phyloP scores from a whole-genome alignment of 2,113 vertebrate genomes.

The Antidorcas marsupialis region DNA sequence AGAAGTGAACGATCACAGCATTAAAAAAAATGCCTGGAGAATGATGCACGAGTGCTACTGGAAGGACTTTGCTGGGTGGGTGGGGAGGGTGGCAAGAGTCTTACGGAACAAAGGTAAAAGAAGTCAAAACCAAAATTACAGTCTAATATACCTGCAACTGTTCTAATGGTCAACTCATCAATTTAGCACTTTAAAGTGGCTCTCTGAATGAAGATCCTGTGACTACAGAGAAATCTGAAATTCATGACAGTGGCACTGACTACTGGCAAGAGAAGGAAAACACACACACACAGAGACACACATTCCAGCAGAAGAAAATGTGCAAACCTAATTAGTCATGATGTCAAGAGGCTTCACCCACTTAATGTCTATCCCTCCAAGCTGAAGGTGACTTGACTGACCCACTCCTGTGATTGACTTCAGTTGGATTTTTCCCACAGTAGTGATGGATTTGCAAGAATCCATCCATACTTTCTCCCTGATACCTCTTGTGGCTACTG shows the following conservation, averaged over 20 bases:
- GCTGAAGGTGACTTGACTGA: not conserved
- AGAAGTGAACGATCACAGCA: not conserved
- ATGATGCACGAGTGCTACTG: not conserved
- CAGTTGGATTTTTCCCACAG: not conserved
- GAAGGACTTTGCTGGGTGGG: not conserved
- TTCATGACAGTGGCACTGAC: not conserved
- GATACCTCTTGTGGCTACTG: not conserved
- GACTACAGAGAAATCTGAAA: not conserved
- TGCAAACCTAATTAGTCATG: not conserved
- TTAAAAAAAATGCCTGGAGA: not conserved
- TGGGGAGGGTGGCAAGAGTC: not conserved
- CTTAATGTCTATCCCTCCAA: not conserved
- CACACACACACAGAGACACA: not conserved
- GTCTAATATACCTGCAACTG: not conserved
- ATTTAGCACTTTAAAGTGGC: not conserved
- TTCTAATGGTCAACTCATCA: not conserved
- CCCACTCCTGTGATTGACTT: not conserved
- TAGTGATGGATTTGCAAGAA: not conserved
- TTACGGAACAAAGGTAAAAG: not conserved
- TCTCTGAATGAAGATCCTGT: constrained; percentile 6
- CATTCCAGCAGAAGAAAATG: not conserved
- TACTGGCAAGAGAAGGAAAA: not conserved
- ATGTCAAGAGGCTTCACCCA: constrained; percentile 2
- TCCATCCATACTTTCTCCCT: not conserved
- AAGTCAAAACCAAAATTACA: constrained; percentile 5